Evolutionary conservation across 2,797 vertebrate genomes (phyloP), one percentile per base, ranked within the genome.

Genomic region (Danio tinwini): DNA sequence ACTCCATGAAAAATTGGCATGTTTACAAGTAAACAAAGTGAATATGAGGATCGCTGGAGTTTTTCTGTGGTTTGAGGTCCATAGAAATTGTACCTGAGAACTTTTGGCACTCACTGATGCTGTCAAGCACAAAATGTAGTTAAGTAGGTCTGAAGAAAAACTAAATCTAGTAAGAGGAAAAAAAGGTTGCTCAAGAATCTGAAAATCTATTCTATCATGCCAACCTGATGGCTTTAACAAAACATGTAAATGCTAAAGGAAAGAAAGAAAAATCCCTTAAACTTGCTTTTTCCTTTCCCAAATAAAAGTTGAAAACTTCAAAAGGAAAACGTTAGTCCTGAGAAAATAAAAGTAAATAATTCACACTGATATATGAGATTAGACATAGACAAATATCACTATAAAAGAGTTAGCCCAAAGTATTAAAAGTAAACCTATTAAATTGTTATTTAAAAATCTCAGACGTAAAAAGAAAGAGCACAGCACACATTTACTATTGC

Each of bases 171-270:
- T 45, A 74, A 74, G 75, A 61, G 68, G 69, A 83, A 80, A 29
- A 29, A 29, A 81, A 71, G 86, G 89, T 88, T 65, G 88, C 83
- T 91, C 87, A 72, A 90, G 91, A 90, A 88, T 68, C 17, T 5
- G 14, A 7, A 56, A 53, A 17, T 72, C 62, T 53, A 82, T 88
- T 87, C 82, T 67, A 80, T 93, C 90, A 91, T 85, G 79, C 82
- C 91, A 89, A 89, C 87, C 87, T 70, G 63, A 11, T 62, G 84
- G 75, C 84, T 85, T 65, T 68, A 17, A 74, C 45, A 49, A 65
- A 76, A 65, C n/a, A 62, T 40, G 13, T 17, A 69, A 73, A 76
- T 63, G 45, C 56, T 56, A 78, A 81, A 79, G 44, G 58, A n/a
- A 29, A 21, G 0, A 39, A 29, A 37, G 0, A 64, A 56, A 56